Base-by-base conservation (phyloP, 2,113 vertebrate species). In the Cranoglanis bouderius region DNA sequence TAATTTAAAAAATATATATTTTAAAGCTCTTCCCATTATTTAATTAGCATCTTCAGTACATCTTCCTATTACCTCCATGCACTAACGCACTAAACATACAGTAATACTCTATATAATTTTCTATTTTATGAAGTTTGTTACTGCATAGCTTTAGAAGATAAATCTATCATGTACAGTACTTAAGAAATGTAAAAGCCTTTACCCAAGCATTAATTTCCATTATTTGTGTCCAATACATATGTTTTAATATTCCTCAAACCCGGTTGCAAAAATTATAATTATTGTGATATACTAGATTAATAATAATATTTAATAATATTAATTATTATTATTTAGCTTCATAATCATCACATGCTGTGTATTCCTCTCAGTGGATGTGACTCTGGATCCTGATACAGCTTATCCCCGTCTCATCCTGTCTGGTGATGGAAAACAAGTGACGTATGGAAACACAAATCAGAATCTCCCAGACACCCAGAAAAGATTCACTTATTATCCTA, bases 321-420 rank as follows among this genome's bases (percentile, higher is more conserved):
- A 29, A 10, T 70, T 35, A 72, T 72, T 55, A 32, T 55, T 53
- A 32, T 53, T 72, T 72, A 72, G 1, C 67, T 43, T 7, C 7
- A 24, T 82, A 38, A 2, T 82, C 53, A 49, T 82, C 32, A 35
- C 32, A 82, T 82, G 1, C 51, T 82, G 29, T 63, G 13, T 63
- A 38, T n/a, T 61, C 43, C 38, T 72, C 24, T 53, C 43, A 85
- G 84, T 85, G 84, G 29, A 70, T 35, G 63, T 85, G 63, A 85
- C 84, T 53, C 84, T 85, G 84, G 63, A 85, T 72, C 80, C 80
- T 82, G 80, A 57, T 21, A 82, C 80, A 57, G 51, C 53, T 82
- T 0, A 4, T 57, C 32, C 32, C 14, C 0, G 2, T 57, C 80
- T 82, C 32, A 6, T 82, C 53, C 19, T 82, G 16, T 24, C n/a